phyloP scores from a whole-genome alignment of 2,888 invertebrate genomes.

The Xanthostigma xanthostigma region DNA sequence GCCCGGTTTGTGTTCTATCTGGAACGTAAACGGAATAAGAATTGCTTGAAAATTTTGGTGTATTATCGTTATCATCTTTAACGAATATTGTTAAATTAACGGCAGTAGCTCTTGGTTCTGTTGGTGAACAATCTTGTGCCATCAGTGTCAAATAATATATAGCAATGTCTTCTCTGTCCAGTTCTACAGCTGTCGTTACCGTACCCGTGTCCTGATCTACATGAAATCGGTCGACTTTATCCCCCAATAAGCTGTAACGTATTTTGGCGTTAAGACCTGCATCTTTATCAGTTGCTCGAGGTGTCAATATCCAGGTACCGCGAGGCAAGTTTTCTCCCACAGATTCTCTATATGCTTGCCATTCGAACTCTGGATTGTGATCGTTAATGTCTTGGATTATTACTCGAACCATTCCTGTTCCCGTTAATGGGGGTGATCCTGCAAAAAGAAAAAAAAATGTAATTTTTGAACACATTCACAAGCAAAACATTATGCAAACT shows the following conservation, averaged over 20 bases:
- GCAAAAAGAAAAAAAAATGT: slow-evolving; percentile 23
- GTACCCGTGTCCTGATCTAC: slow-evolving; percentile 67
- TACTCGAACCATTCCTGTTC: slow-evolving; percentile 79
- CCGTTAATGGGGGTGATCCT: slow-evolving; percentile 86
- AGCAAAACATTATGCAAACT: not conserved
- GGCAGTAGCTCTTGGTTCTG: slow-evolving; percentile 67
- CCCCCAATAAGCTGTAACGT: slow-evolving; percentile 70
- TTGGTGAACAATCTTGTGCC: slow-evolving; percentile 79
- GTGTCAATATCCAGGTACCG: slow-evolving; percentile 62
- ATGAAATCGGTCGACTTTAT: slow-evolving; percentile 63
- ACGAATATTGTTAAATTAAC: slow-evolving; percentile 70
- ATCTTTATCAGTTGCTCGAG: slow-evolving; percentile 70
- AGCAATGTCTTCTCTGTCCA: slow-evolving; percentile 68
- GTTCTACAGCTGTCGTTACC: slow-evolving; percentile 52
- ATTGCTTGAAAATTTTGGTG: slow-evolving; percentile 58
- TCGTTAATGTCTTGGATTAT: slow-evolving; percentile 90
- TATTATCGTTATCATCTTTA: slow-evolving; percentile 74
- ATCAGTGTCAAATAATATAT: slow-evolving; percentile 68
- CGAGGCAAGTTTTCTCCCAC: slow-evolving; percentile 71
- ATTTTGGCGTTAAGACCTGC: slow-evolving; percentile 75
- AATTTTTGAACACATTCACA: not conserved
- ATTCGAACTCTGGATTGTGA: slow-evolving; percentile 76
- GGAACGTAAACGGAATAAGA: slow-evolving; percentile 70
- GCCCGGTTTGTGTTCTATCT: slow-evolving; percentile 60
- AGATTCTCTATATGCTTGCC: slow-evolving; percentile 60